Evolutionary conservation across 2,888 invertebrate species (phyloP), one percentile per base, ranked within the genome.

Genomic region (Cheilosia grossa): DNA sequence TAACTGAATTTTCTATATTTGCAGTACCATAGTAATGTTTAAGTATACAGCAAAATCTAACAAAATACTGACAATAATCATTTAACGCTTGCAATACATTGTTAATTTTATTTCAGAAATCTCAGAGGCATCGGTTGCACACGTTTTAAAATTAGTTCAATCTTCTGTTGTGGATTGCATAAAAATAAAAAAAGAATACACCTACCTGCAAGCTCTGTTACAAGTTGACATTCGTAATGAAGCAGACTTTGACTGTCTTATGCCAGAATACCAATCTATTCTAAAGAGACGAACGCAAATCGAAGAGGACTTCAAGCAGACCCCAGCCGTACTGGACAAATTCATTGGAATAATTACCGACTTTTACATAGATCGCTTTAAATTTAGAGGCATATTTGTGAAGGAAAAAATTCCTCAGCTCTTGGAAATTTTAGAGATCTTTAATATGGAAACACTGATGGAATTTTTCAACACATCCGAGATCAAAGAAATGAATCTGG

Each of bases 311-410:
- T 88, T 85, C 70, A 82, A 87, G 51, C 86, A 77, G 7, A 78
- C 82, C 1, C 82, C 88, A 4, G 37, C 61, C 5, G 78, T 87
- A 24, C 59, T 88, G 17, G 77, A 82, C n/a, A 77, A 88, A 61
- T 86, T 87, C 66, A 87, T 85, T 86, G 88, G 87, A 6, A 70
- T 89, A 19, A 64, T 89, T 17, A 88, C 88, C 1, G 88, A 89
- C 78, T 87, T 88, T 44, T 89, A 88, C 66, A 88, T 89, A 47
- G 89, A 89, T 72, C 87, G 88, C 6, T 88, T 87, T 56, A 88
- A 89, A 77, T 88, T 89, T 58, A 89, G 88, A 47, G 89, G 89
- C 21, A 87, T 88, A 15, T 88, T 88, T 78, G 89, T 88, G 5
- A 88, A 88, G 56, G 79, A 86, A 27, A 88, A 88, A 59, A 80